Percentiles rank a stretch among this genome's conserved stretches.
phyloP scores from a whole-genome alignment of 2,113 vertebrate genomes.

The Lasiurus borealis region DNA sequence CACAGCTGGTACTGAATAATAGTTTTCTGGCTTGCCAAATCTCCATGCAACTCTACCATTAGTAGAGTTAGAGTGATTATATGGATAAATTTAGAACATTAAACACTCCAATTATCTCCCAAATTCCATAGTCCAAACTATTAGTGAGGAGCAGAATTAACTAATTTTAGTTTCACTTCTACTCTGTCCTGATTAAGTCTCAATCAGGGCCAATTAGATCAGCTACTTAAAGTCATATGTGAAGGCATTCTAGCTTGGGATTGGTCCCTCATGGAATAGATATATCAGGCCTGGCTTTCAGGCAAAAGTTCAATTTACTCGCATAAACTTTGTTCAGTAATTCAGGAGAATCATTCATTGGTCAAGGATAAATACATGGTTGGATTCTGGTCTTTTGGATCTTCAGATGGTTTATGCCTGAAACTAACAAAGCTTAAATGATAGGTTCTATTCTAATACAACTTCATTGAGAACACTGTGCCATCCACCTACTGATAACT shows the following conservation, averaged over 20 bases:
- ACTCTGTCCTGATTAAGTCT: neutral
- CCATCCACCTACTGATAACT: neutral
- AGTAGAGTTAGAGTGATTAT: neutral
- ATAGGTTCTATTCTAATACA: neutral
- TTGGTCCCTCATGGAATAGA: neutral
- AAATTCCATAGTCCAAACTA: neutral
- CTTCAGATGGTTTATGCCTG: neutral
- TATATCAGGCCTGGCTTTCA: neutral
- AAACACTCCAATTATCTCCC: neutral
- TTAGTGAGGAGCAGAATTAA: conserved; percentile 28
- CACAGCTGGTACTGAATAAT: neutral
- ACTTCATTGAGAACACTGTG: neutral
- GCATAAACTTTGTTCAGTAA: neutral
- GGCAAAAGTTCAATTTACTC: conserved; percentile 1
- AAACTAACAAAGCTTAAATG: neutral
- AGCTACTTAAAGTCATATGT: conserved; percentile 6
- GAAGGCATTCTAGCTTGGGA: neutral
- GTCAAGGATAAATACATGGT: neutral
- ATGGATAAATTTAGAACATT: neutral
- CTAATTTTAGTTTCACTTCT: conserved; percentile 14
- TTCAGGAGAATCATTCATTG: neutral
- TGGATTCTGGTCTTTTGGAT: neutral
- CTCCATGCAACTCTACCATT: neutral
- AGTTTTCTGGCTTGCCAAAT: neutral
- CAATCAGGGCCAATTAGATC: neutral